Base-by-base conservation (phyloP, 1,140 invertebrate species). In the Pseudomyrmex cubaensis region DNA sequence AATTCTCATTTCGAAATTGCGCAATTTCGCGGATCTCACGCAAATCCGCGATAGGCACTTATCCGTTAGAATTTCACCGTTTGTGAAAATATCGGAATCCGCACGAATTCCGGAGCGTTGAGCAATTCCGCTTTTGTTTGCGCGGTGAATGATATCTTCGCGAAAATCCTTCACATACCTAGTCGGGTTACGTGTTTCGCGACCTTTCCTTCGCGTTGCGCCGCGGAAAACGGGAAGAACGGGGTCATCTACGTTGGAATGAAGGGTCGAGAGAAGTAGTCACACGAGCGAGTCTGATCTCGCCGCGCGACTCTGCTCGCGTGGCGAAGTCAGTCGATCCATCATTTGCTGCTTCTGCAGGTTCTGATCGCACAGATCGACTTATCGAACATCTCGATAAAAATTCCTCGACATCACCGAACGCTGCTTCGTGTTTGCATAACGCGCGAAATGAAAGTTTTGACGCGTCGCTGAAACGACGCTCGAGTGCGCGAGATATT, bases 201-300 rank as follows among this genome's bases (percentile, higher is more conserved):
- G 64, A 52, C 35, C 76, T 46, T 74, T 74, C 61, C 83, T 82
- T 85, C 72, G 75, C 80, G 78, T 85, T 73, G 59, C 75, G 70
- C 66, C 67, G 70, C 25, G 22, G 22, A 22, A 84, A 56, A 63
- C 63, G 35, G 35, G 5, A 86, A 80, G 80, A 89, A 89, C 84
- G 75, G 74, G 87, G 87, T 89, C 87, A 83, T 89, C 46, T 86
- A 83, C 78, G 70, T 17, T 54, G 73, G 80, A 76, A 88, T 57
- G 80, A 35, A 35, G 35, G 84, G 69, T 86, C 84, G 78, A 82
- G 84, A 80, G 70, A 86, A 75, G 76, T 83, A 63, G 80, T 59
- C 61, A 50, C 17, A 15, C 59, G 35, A 70, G 75, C 20, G 70
- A 80, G 62, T 63, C 56, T 22, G 59, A 50, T 85, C 72, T 59